phyloP scores from a whole-genome alignment of 2,888 invertebrate genomes.

The Cephalotes varians region DNA sequence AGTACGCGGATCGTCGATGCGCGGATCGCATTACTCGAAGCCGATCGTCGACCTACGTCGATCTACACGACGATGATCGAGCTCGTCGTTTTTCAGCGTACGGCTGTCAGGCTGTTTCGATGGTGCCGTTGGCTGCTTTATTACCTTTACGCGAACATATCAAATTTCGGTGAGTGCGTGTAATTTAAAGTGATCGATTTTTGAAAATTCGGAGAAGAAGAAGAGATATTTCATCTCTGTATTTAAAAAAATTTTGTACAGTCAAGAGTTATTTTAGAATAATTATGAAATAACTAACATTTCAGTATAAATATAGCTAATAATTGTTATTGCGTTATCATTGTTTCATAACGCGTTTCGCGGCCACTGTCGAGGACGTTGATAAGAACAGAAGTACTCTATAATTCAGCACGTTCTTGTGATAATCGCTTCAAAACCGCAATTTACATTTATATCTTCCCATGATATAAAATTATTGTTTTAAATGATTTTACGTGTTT shows the following conservation, averaged over 20 bases:
- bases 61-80: conserved; percentile 35
- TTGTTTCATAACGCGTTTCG: background rate
- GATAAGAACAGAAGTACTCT: conserved; percentile 4
- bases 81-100: conserved; percentile 52
- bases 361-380: background rate
- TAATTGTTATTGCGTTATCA: background rate
- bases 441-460: background rate
- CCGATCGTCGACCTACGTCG: conserved; percentile 22
- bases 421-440: background rate
- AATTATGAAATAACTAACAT: background rate
- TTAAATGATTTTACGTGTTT: background rate
- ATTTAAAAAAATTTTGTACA: background rate
- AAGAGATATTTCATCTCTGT: background rate
- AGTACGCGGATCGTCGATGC: conserved; percentile 71
- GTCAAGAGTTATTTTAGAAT: background rate
- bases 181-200: conserved; percentile 8
- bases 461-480: background rate
- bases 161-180: conserved; percentile 75
- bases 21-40: conserved; percentile 59
- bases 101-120: conserved; percentile 56
- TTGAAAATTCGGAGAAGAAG: background rate
- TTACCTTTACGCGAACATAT: conserved; percentile 71
- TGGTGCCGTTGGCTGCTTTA: conserved; percentile 76
- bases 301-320: background rate
- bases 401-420: background rate